Base-by-base conservation (phyloP, 1,140 invertebrate genomes). In the Lordiphosa stackelbergi region DNA sequence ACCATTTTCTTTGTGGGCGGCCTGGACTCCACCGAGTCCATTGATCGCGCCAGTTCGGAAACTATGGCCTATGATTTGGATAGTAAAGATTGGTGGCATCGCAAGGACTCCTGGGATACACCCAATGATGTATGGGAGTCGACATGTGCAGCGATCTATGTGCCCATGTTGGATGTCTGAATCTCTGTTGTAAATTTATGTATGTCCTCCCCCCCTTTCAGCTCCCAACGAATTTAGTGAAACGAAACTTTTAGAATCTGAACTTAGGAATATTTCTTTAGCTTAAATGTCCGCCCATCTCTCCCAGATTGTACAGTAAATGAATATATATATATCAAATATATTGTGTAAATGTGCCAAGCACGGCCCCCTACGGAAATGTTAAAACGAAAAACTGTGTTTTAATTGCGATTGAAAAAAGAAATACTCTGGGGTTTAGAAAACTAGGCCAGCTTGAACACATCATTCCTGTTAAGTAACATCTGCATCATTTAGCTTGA, bases 1-100 rank as follows among this genome's bases (percentile, higher is more conserved):
- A 90, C 90, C 66, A 90, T 94, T 3, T 93, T 93, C 83, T 91
- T 94, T 53, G 91, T 94, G 64, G 93, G 93, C 7, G 93, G 93
- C 0, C 92, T 93, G 73, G 90, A 91, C 57, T 92, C 91, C 37
- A 91, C 92, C 60, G 90, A 90, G 34, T 91, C 91, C 55, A 93
- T 93, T 69, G 91, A 93, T 81, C 89, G 91, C 22, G 91, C 91
- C 48, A 92, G 91, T 7, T 91, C 91, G 12, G 89, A 90, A 8
- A 91, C 92, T 4, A 92, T 93, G 83, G 91, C 89, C 60, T 93
- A 92, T 66, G 89, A 92, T 81, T 81, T 93, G 58, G 77, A 81
- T 35, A 90, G 89, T 41, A 91, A 88, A 9, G 88, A 89, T 12
- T 85, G 87, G 52, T 93, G 92, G 92, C 90, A 88, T 2, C 90